Evolutionary conservation across 2,113 vertebrate species (phyloP).

Genomic region (Tiliqua scincoides): DNA sequence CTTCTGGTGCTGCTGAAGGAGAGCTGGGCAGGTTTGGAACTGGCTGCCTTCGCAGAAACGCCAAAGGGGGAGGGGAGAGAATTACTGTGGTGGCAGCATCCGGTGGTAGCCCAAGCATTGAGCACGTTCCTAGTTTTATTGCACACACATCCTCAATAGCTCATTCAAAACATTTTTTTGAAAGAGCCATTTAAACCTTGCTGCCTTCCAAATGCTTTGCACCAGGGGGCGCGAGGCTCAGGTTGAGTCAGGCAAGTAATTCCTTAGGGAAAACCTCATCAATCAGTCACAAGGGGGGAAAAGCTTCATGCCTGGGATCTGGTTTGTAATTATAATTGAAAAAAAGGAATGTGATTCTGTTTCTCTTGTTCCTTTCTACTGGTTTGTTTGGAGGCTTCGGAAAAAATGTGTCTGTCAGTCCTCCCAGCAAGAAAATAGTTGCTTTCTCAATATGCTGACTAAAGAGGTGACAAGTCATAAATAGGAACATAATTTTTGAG

Average conservation of each 20-base stretch:
- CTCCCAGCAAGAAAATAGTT: neutral
- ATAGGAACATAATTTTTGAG: neutral
- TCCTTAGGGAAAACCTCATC: neutral
- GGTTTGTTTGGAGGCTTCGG: neutral
- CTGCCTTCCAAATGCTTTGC: neutral
- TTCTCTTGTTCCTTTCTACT: neutral
- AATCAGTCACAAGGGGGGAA: neutral
- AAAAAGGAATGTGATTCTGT: neutral
- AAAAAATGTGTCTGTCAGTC: no score
- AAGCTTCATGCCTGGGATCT: neutral
- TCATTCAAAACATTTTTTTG: neutral
- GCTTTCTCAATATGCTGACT: neutral
- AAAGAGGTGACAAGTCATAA: neutral
- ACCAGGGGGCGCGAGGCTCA: neutral
- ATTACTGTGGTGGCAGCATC: neutral
- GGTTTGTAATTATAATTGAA: neutral
- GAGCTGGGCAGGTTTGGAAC: neutral
- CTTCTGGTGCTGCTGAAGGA: neutral
- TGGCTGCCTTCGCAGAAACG: neutral
- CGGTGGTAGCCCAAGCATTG: neutral
- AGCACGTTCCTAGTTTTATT: constrained; percentile 11
- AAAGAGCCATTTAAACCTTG: neutral
- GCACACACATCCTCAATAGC: constrained; percentile 4
- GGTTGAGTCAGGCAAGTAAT: neutral
- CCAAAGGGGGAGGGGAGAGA: neutral